phyloP scores from a whole-genome alignment of 1,140 invertebrate genomes.

The Dicyema japonicum region DNA sequence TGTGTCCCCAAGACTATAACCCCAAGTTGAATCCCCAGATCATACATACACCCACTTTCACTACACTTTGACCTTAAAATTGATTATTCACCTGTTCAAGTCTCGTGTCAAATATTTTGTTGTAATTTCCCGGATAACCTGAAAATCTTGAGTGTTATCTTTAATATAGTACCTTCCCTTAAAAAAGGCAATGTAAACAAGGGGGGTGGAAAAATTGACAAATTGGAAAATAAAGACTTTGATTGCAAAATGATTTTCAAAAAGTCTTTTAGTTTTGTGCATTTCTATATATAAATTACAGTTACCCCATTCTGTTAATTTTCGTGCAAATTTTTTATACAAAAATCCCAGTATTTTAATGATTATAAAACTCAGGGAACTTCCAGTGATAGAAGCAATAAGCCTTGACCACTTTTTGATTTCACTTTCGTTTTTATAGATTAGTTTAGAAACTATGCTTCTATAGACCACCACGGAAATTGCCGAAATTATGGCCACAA shows the following conservation, averaged over 20 bases:
- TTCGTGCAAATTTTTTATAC: not conserved
- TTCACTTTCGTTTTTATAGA: too few relatives aligned
- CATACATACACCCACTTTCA: conserved; percentile 42
- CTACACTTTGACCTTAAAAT: conserved; percentile 27
- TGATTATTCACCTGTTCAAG: conserved; percentile 31
- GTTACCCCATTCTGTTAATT: not conserved
- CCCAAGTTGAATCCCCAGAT: conserved; percentile 41
- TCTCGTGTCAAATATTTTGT: conserved; percentile 30
- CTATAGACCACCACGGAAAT: too few relatives aligned
- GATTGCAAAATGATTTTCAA: conserved; percentile 69
- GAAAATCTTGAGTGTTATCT: conserved; percentile 27
- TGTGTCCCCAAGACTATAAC: conserved; percentile 58
- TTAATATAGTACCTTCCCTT: conserved; percentile 33
- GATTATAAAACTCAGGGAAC: not conserved
- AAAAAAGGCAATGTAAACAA: conserved; percentile 90
- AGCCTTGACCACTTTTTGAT: too few relatives aligned
- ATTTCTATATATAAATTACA: conserved; percentile 14
- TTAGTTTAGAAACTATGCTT: too few relatives aligned
- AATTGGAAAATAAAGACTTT: conserved; percentile 91
- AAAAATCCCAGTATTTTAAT: not conserved
- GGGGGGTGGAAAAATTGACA: conserved; percentile 86
- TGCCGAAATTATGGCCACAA: too few relatives aligned
- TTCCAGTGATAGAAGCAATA: too few relatives aligned
- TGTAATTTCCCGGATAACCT: conserved; percentile 39
- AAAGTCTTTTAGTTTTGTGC: conserved; percentile 70